phyloP scores from a whole-genome alignment of 2,113 vertebrate genomes.

The Heterocephalus glaber region DNA sequence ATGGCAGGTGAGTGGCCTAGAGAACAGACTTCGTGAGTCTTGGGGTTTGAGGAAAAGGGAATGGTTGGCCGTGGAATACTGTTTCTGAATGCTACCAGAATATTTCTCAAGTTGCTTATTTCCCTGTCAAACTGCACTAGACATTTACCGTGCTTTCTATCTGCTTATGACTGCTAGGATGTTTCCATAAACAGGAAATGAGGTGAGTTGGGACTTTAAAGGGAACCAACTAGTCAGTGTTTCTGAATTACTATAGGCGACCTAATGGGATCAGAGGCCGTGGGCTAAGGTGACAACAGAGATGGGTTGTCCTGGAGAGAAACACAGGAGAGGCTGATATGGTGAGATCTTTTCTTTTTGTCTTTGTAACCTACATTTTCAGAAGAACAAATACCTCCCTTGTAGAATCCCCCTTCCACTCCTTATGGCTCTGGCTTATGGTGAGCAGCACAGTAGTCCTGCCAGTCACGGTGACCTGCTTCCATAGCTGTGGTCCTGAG shows the following conservation, averaged over 20 bases:
- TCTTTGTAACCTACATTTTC: background rate
- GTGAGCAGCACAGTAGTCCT: too few species aligned
- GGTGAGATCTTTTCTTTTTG: background rate
- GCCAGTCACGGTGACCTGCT: background rate
- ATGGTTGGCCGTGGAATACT: background rate
- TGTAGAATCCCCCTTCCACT: background rate
- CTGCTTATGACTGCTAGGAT: background rate
- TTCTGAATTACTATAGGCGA: background rate
- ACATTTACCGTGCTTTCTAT: slow-evolving; percentile 19
- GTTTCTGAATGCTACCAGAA: background rate
- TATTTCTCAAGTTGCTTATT: background rate
- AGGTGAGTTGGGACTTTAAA: background rate
- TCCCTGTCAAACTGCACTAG: background rate
- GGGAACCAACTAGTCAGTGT: background rate
- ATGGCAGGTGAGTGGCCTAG: background rate
- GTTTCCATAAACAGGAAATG: slow-evolving; percentile 11
- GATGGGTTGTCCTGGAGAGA: background rate
- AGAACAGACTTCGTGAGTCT: background rate
- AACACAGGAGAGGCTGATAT: background rate
- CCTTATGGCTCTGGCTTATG: background rate
- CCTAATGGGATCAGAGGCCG: background rate
- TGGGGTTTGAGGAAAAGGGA: background rate
- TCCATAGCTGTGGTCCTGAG: background rate
- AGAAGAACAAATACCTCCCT: background rate
- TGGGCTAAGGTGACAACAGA: background rate